A percentile compares a stretch with the other conserved stretches of the same genome.
Evolutionary conservation across 64 coral and sea anemone genomes (phyloP).

Genomic region (Cladopsammia gracilis): DNA sequence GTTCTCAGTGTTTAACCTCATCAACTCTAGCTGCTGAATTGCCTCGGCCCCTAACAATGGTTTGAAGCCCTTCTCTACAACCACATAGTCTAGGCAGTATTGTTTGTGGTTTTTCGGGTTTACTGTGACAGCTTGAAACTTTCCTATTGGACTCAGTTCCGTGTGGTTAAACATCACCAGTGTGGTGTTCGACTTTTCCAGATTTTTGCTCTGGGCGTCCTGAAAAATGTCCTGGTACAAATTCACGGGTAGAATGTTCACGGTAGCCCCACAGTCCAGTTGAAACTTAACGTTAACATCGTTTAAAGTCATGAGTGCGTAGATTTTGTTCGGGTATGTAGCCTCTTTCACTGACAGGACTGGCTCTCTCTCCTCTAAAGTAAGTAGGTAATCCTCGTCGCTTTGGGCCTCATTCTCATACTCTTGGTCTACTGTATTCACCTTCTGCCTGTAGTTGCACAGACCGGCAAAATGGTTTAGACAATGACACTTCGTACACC

Average conservation of each 20-base stretch:
- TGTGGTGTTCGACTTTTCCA: background rate
- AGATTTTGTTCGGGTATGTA: conserved; percentile 42
- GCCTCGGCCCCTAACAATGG: conserved; percentile 40
- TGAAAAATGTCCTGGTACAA: conserved; percentile 6
- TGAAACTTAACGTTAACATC: too few relatives aligned
- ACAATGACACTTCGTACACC: conserved; percentile 21
- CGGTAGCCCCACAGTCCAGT: conserved; percentile 54
- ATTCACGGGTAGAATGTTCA: conserved; percentile 55
- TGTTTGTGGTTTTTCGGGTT: conserved; percentile 40
- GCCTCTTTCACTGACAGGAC: background rate
- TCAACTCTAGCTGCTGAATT: conserved; percentile 42
- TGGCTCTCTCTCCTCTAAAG: too few relatives aligned
- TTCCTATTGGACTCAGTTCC: conserved; percentile 25
- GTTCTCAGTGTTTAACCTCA: conserved; percentile 50
- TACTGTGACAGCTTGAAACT: conserved; percentile 15
- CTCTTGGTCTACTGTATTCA: background rate
- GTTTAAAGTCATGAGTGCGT: too few relatives aligned
- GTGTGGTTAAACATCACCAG: conserved; percentile 28
- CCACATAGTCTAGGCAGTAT: conserved; percentile 5
- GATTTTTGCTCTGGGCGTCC: background rate
- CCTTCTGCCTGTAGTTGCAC: conserved; percentile 26
- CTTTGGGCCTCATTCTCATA: too few relatives aligned
- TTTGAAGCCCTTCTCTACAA: conserved; percentile 40
- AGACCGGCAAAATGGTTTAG: conserved; percentile 37
- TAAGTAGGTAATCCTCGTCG: too few relatives aligned